Evolutionary conservation across 2,113 vertebrate genomes (phyloP), one percentile per base, ranked within the genome.

Genomic region (Ornithorhynchus anatinus): DNA sequence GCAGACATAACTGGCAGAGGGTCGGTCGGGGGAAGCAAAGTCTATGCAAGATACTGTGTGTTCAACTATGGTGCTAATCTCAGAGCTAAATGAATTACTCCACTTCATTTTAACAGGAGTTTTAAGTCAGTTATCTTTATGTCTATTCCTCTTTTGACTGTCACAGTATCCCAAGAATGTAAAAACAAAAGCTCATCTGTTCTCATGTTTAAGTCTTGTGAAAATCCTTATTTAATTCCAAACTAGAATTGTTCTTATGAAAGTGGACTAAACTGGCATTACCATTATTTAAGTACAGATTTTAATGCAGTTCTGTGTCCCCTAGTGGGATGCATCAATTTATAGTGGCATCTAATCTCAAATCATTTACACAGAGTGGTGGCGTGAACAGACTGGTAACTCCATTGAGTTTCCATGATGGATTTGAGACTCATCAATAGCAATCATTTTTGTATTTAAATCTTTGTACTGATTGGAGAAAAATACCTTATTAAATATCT

Each of bases 401-500:
- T 90, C 89, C 38, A 19, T 79, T 75, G 66, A 87, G 88, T 88
- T 92, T 82, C 89, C 86, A 88, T 77, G 82, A 86, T 64, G 85
- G 74, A 87, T 81, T 78, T 78, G 79, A 93, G 84, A 89, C 69
- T 89, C 76, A 82, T 90, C 88, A 88, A 92, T 86, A 87, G 82
- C 80, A 93, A 92, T 91, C 88, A 91, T 87, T 93, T 89, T 92
- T 93, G 92, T 93, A 94, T 92, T 94, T 92, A 93, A 93, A 91
- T 82, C 92, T 94, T 94, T 94, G 92, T 94, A 94, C 84, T 91
- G 89, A 93, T 92, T 91, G 91, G 84, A 84, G 88, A 88, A 84
- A 86, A 90, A 74, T 79, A 78, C 81, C 89, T 87, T 90, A 94
- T 93, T 94, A 94, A 94, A 94, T 94, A 91, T 76, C 87, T 92